Conservation (phyloP, 1,140 invertebrate genomes). For the Lucilia cuprina region DNA sequence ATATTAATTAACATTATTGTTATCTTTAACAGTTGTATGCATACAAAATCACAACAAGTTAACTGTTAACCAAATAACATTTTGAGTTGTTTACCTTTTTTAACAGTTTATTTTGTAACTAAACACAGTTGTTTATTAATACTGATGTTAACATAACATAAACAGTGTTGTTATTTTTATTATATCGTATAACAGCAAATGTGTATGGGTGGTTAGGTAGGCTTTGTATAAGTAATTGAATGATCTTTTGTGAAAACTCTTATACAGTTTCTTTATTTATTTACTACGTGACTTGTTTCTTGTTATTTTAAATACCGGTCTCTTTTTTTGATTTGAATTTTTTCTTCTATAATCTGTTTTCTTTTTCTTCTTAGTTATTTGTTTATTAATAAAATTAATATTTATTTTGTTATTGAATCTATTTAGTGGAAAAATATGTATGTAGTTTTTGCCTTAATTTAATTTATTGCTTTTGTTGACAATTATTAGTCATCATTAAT, state of each 20-base stretch:
- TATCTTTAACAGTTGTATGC: too few species aligned
- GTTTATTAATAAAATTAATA: not conserved
- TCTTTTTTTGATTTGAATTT: not conserved
- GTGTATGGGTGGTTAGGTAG: too few species aligned
- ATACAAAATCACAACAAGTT: too few species aligned
- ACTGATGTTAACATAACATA: not conserved
- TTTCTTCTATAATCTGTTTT: not conserved
- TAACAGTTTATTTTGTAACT: not conserved
- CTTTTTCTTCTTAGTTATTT: too few species aligned
- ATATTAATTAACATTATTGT: too few species aligned
- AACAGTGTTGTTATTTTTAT: not conserved
- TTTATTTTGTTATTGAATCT: not conserved
- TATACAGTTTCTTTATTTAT: not conserved
- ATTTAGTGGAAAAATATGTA: not conserved
- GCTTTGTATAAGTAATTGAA: too few species aligned
- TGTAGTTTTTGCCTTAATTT: not conserved
- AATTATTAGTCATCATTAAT: conserved; percentile 29
- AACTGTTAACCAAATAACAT: too few species aligned
- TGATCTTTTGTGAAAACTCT: not conserved
- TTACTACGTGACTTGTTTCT: not conserved
- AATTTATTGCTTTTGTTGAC: not conserved
- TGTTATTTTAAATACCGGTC: conserved; percentile 22
- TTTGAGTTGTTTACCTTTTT: not conserved
- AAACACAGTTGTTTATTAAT: not conserved
- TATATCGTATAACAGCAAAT: not conserved